phyloP scores from a whole-genome alignment of 2,888 invertebrate species.

The Euclidia mi region DNA sequence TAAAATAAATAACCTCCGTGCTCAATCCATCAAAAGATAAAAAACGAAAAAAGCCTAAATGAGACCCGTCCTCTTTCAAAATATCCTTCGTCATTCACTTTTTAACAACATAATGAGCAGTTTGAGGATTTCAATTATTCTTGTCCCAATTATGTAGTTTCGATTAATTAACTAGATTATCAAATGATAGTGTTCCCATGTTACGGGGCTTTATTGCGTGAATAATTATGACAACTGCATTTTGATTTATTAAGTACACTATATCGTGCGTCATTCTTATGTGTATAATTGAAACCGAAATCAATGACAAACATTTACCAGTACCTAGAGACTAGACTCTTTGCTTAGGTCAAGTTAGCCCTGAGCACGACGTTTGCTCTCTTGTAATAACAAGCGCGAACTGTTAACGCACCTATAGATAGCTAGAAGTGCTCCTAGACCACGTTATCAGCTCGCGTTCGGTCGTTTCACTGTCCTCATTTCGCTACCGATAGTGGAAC shows the following conservation, averaged over 20 bases:
- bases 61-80: slow-evolving; percentile 33
- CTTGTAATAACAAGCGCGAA: slow-evolving; percentile 64
- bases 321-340: slow-evolving; percentile 54
- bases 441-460: slow-evolving; percentile 80
- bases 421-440: slow-evolving; percentile 74
- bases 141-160: slow-evolving; percentile 45
- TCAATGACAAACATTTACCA: slow-evolving; percentile 63
- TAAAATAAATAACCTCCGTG: slow-evolving; percentile 58
- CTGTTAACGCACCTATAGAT: slow-evolving; percentile 69
- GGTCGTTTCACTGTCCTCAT: slow-evolving; percentile 82
- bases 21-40: slow-evolving; percentile 55
- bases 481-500: slow-evolving; percentile 65
- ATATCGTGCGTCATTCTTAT: slow-evolving; percentile 60
- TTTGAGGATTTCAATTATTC: slow-evolving; percentile 45
- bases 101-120: slow-evolving; percentile 61
- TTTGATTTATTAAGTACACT: slow-evolving; percentile 61
- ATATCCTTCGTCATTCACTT: slow-evolving; percentile 53
- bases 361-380: slow-evolving; percentile 58
- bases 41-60: slow-evolving; percentile 41
- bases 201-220: slow-evolving; percentile 43
- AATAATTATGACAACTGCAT: slow-evolving; percentile 58
- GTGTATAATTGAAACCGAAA: slow-evolving; percentile 60
- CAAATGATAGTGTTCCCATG: slow-evolving; percentile 40
- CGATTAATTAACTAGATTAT: slow-evolving; percentile 49
- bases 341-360: slow-evolving; percentile 51